phyloP scores from a whole-genome alignment of 2,888 invertebrate genomes.

The Volucella inanis region DNA sequence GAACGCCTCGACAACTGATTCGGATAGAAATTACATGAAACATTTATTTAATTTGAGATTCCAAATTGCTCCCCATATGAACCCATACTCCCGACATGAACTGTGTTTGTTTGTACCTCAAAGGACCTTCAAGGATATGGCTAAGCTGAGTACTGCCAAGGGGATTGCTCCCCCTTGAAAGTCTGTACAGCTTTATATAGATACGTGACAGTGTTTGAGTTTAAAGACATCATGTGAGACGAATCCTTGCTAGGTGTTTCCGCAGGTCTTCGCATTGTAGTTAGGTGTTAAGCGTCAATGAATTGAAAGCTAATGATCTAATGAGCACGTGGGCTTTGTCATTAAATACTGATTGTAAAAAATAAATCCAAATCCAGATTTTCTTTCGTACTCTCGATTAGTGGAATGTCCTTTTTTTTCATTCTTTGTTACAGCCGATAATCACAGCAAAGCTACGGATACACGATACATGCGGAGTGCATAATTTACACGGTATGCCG shows the following conservation, averaged over 20 bases:
- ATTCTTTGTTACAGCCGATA: constrained; percentile 79
- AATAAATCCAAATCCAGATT: constrained; percentile 5
- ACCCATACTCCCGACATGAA: constrained; percentile 34
- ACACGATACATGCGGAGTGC: constrained; percentile 90
- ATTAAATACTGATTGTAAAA: constrained; percentile 45
- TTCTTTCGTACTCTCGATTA: neutral
- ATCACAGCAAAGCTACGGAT: constrained; percentile 80
- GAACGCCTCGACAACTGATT: constrained; percentile 42
- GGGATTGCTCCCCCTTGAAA: constrained; percentile 16
- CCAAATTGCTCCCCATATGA: constrained; percentile 71
- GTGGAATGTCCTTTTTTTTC: constrained; percentile 43
- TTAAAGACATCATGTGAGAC: constrained; percentile 4
- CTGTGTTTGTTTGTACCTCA: constrained; percentile 38
- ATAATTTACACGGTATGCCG: constrained; percentile 98
- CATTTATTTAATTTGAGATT: constrained; percentile 74
- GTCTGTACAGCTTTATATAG: neutral
- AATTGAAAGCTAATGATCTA: constrained; percentile 70
- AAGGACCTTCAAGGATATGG: constrained; percentile 53
- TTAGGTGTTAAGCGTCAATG: constrained; percentile 17
- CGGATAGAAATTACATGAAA: constrained; percentile 73
- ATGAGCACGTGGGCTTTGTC: constrained; percentile 19
- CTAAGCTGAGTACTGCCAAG: constrained; percentile 32
- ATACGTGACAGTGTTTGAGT: constrained; percentile 12
- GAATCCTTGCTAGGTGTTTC: neutral
- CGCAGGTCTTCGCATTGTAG: too few species aligned